A percentile compares a stretch with the other conserved stretches of the same genome.
Conservation (phyloP, 2,797 vertebrate genomes). For the Ispidina lecontei region DNA sequence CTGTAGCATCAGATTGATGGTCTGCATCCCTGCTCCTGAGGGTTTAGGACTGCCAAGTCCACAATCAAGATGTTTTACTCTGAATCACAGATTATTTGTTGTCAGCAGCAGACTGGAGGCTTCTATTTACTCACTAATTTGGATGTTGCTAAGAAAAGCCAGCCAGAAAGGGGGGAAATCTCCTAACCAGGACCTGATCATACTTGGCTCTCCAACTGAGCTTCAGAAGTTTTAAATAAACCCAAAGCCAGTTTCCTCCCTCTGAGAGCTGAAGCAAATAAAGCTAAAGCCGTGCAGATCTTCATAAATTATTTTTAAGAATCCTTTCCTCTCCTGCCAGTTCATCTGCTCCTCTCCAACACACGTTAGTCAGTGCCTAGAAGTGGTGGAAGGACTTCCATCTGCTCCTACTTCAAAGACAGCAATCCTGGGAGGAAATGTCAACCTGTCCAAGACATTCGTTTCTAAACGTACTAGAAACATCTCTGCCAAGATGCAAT, state of each 20-base stretch:
- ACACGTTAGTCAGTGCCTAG: background rate
- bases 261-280: background rate
- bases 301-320: slow-evolving; percentile 3
- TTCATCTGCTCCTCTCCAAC: background rate
- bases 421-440: background rate
- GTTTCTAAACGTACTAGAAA: background rate
- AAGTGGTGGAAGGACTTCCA: background rate
- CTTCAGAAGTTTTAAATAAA: slow-evolving; percentile 33
- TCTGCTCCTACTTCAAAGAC: slow-evolving; percentile 7
- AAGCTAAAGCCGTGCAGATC: background rate
- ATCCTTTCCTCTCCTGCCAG: background rate
- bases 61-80: background rate
- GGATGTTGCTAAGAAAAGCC: slow-evolving; percentile 9
- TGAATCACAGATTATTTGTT: slow-evolving; percentile 30
- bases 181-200: background rate
- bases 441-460: background rate
- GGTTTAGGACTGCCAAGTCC: slow-evolving; percentile 9
- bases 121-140: slow-evolving; percentile 48
- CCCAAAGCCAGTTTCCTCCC: background rate
- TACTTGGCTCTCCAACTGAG: slow-evolving; percentile 16
- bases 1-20: background rate
- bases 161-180: background rate
- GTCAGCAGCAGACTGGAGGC: background rate
- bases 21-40: background rate
- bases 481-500: background rate